Base-by-base conservation (phyloP, 2,888 invertebrate genomes). In the Macrosoma leucophasiata region DNA sequence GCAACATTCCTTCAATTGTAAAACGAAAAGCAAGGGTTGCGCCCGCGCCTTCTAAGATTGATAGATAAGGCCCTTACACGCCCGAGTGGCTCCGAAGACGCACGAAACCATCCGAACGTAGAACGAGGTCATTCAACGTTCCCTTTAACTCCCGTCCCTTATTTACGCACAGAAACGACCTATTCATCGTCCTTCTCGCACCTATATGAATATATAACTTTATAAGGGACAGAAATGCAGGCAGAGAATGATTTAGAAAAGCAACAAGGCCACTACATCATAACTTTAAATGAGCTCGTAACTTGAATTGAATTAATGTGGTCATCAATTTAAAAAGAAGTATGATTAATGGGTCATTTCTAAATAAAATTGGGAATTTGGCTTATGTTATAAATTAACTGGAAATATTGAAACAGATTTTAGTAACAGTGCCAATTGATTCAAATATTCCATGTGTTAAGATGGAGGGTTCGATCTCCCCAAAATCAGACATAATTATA, bases 71-170 rank as follows among this genome's bases (percentile, higher is more conserved):
- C 46, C 60, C 60, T 52, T 54, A 49, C 50, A 49, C 45, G 52
- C 48, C 55, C 72, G 71, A 77, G 52, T 52, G 41, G 41, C 42
- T 51, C 55, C 76, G 75, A 63, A 60, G 55, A 50, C 39, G 42
- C 31, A 56, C 77, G 76, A 68, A 64, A 65, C 59, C 51, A 48
- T 39, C 62, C 75, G 68, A 62, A 36, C 50, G 21, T 30, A 45
- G 47, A 59, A 53, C 57, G 62, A 72, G 70, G 72, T 78, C 77
- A 73, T 73, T 74, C 69, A 66, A 66, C 73, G 77, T 64, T 72
- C 62, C 60, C 56, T 64, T 63, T 70, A 66, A 69, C 68, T 64
- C 65, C 66, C 53, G 61, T 79, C 74, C 57, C 63, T 73, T 76
- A 72, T 68, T 64, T 58, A 62, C 76, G 28, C 48, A 49, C 34